Percentiles rank a stretch among this genome's conserved stretches.
Conservation (phyloP, 2,797 vertebrate genomes). For the Todus mexicanus region DNA sequence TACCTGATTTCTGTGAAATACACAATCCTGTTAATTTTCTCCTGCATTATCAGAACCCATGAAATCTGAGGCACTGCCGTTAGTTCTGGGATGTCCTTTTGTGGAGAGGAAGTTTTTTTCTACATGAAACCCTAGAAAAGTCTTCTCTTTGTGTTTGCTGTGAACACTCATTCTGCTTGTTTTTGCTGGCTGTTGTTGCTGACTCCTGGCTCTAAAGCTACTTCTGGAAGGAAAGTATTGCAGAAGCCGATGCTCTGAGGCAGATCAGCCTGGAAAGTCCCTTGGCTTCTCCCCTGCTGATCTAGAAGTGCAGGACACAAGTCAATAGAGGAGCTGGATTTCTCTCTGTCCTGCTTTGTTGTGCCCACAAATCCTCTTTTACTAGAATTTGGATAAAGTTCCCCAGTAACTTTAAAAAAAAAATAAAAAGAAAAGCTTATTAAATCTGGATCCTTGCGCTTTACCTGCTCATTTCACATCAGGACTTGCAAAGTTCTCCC, state of each 20-base stretch:
- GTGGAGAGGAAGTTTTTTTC: not conserved
- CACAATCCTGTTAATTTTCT: slow-evolving; percentile 25
- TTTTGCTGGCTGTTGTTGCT: not conserved
- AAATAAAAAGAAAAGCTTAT: not conserved
- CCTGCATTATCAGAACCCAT: not conserved
- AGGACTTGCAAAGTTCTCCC: not conserved
- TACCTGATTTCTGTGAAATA: slow-evolving; percentile 32
- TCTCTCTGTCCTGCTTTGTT: not conserved
- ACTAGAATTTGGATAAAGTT: not conserved
- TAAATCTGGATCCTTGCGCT: not conserved
- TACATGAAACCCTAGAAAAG: not conserved
- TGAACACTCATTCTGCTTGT: not conserved
- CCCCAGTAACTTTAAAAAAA: no score
- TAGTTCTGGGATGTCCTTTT: not conserved
- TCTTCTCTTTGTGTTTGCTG: not conserved
- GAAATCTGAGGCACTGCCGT: not conserved
- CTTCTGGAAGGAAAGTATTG: not conserved
- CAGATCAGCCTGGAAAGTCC: not conserved
- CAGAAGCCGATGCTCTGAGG: fast-evolving
- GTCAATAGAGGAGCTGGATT: not conserved
- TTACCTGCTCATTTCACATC: not conserved
- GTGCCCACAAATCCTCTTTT: not conserved
- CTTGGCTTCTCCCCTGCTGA: not conserved
- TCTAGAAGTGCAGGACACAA: not conserved
- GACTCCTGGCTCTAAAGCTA: not conserved